Base-by-base conservation (phyloP, 2,113 vertebrate species). In the Aldabrachelys gigantea region DNA sequence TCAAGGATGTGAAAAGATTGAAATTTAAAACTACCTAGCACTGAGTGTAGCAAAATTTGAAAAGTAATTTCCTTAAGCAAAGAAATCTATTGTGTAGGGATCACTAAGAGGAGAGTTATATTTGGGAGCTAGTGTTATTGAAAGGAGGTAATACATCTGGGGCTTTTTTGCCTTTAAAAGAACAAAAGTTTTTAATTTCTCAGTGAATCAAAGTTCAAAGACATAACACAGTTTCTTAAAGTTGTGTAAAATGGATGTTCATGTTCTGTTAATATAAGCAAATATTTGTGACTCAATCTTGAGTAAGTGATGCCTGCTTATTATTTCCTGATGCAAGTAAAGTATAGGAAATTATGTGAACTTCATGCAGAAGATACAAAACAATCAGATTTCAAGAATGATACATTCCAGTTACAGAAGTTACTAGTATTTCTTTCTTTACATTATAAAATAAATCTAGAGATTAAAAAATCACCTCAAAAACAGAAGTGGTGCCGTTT, bases 1-100 rank as follows among this genome's bases (percentile, higher is more conserved):
- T 97, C 78, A 94, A 98, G 98, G 97, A 97, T 98, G 97, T 97
- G 96, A 97, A 98, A 94, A 96, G 92, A 97, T 90, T 97, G 97
- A 97, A 94, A 96, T 98, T 97, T 98, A 97, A 90, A 97, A 97
- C 96, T 98, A 52, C 19, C 91, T 41, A 57, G 52, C 57, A 53
- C 94, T 21, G 8, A 94, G 86, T 41, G 84, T 91, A 94, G 94
- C 92, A 94, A 94, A 96, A 96, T 84, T 94, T 95, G 85, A 96
- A 93, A 96, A 93, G 92, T 79, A 78, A 90, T 97, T 95, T 97
- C 91, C 93, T 96, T 95, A 94, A 90, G 92, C 57, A 65, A 53
- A 92, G 89, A 92, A 89, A 83, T 94, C 89, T 87, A 82, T 78
- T 93, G 97, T 94, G 88, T 59, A 80, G 62, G 82, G 80, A 85